Evolutionary conservation across 1,140 invertebrate genomes (phyloP).

Genomic region (Polyergus mexicanus): DNA sequence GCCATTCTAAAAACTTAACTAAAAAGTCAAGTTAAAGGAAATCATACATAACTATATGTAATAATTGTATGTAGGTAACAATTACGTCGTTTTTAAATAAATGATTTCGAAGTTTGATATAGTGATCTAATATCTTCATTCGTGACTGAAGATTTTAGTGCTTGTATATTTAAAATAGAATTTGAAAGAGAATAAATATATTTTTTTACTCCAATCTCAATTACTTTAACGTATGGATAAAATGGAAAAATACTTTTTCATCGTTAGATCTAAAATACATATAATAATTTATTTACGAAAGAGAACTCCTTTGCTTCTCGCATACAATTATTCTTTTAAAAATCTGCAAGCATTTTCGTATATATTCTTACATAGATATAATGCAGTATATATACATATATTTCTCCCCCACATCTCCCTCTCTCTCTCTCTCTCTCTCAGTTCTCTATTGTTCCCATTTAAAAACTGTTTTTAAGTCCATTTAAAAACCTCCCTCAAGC

Average conservation of each 20-base stretch:
- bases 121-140: neutral
- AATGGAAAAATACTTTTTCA: slow-evolving; percentile 1
- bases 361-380: neutral
- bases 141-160: neutral
- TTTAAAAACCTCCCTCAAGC: slow-evolving; percentile 36
- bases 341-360: slow-evolving; percentile 1
- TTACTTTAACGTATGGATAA: neutral
- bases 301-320: neutral
- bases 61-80: too few relatives aligned
- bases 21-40: slow-evolving; percentile 37
- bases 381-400: neutral
- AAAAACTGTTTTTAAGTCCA: slow-evolving; percentile 33
- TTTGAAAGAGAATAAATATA: neutral
- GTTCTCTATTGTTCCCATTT: slow-evolving; percentile 15
- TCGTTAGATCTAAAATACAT: neutral
- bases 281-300: neutral
- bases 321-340: slow-evolving; percentile 18
- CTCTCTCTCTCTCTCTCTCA: neutral
- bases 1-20: slow-evolving; percentile 31
- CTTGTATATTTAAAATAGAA: neutral
- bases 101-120: neutral
- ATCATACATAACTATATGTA: neutral
- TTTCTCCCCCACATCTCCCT: neutral
- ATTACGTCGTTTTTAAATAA: neutral
- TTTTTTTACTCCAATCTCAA: neutral